Conservation (phyloP, 2,888 invertebrate species). For the Andrena minutula region DNA sequence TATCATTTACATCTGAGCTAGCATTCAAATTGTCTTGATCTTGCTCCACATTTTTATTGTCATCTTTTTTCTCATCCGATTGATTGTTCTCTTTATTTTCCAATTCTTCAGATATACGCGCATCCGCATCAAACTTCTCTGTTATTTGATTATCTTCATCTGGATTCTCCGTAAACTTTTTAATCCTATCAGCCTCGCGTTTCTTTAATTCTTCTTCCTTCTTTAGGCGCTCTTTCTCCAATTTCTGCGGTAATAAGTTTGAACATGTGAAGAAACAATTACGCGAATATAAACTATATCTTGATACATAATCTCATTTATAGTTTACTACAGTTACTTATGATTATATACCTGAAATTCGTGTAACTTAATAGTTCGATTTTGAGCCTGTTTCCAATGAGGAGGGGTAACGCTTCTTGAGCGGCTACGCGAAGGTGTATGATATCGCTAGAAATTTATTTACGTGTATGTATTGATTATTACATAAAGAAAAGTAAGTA, state of each 20-base stretch:
- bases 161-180: slow-evolving; percentile 85
- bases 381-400: slow-evolving; percentile 96
- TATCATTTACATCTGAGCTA: slow-evolving; percentile 68
- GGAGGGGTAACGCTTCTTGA: slow-evolving; percentile 96
- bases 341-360: slow-evolving; percentile 89
- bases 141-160: slow-evolving; percentile 72
- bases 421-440: slow-evolving; percentile 93
- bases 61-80: slow-evolving; percentile 55
- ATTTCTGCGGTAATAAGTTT: slow-evolving; percentile 69
- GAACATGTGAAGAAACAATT: background rate
- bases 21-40: slow-evolving; percentile 65
- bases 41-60: slow-evolving; percentile 50
- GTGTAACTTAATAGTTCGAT: slow-evolving; percentile 92
- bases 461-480: background rate
- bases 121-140: slow-evolving; percentile 60
- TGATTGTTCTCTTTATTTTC: slow-evolving; percentile 75
- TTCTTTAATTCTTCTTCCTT: slow-evolving; percentile 88
- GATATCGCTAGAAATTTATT: slow-evolving; percentile 89
- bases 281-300: background rate
- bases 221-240: slow-evolving; percentile 84
- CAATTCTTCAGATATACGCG: slow-evolving; percentile 61
- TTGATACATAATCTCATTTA: background rate
- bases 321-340: background rate
- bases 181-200: slow-evolving; percentile 87
- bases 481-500: background rate